These are phyloP conservation scores for Phyllotreta striolata DNA, from an alignment of 2,888 invertebrate genomes.

Conservation along the genomic window DNA sequence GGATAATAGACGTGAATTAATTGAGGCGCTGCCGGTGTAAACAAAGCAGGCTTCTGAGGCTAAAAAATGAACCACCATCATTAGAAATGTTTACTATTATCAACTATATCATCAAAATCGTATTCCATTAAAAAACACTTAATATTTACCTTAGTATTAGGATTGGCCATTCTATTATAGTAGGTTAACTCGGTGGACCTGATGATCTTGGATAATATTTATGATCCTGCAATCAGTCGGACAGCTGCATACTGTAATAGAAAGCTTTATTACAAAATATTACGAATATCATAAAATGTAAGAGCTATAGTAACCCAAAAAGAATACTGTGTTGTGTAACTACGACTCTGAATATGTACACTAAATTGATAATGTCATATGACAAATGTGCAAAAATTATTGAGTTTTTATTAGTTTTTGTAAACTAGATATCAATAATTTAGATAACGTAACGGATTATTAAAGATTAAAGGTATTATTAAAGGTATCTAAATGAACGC, in stretches of 20 bases:
- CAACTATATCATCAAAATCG: neutral
- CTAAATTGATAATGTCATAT: too few relatives aligned
- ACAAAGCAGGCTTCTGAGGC: slow-evolving; percentile 40
- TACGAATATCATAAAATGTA: neutral
- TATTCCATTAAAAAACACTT: neutral
- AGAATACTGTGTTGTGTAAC: neutral
- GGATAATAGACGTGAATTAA: slow-evolving; percentile 39
- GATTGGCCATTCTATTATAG: slow-evolving; percentile 57
- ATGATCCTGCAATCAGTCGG: slow-evolving; percentile 29
- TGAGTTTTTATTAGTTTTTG: neutral
- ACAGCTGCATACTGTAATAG: slow-evolving; percentile 37
- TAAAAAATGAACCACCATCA: slow-evolving; percentile 22
- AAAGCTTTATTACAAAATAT: neutral
- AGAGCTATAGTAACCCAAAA: neutral
- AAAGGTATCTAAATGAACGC: slow-evolving; percentile 6
- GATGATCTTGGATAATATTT: slow-evolving; percentile 32
- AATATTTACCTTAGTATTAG: slow-evolving; percentile 53
- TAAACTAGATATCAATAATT: too few relatives aligned
- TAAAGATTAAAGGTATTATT: too few relatives aligned
- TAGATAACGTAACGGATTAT: too few relatives aligned
- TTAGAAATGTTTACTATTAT: neutral
- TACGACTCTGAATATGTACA: too few relatives aligned
- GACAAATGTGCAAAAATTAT: neutral
- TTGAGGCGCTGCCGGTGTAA: slow-evolving; percentile 38
- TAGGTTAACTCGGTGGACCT: slow-evolving; percentile 51